phyloP scores from a whole-genome alignment of 37 sponge, comb jelly and placozoan species.

The Sycon ciliatum region DNA sequence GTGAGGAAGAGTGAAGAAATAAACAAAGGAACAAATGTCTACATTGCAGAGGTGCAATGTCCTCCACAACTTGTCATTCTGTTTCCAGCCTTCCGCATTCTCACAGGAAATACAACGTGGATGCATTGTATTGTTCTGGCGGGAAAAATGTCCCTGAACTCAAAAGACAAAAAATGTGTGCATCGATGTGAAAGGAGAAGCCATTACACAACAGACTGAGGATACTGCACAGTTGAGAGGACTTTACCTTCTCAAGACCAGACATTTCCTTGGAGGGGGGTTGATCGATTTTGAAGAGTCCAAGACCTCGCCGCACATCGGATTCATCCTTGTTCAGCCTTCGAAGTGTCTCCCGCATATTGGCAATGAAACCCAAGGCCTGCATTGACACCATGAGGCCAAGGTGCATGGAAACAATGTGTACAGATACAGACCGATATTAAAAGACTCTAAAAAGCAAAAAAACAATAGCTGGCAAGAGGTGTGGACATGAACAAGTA shows the following conservation, averaged over 20 bases:
- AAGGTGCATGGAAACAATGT: too few relatives aligned
- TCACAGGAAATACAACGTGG: too few relatives aligned
- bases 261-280: conserved; percentile 76
- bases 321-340: conserved; percentile 69
- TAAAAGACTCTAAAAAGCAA: not conserved
- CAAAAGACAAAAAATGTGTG: too few relatives aligned
- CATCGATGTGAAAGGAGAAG: too few relatives aligned
- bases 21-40: not conserved
- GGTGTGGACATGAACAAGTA: too few relatives aligned
- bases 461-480: not conserved
- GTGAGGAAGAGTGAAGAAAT: not conserved
- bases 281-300: conserved; percentile 98
- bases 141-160: too few relatives aligned
- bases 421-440: not conserved
- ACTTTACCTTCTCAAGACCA: conserved; percentile 76
- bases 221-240: not conserved
- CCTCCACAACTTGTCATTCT: not conserved
- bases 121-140: too few relatives aligned
- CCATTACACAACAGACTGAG: not conserved
- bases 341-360: conserved; percentile 47
- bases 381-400: conserved; percentile 22
- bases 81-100: too few relatives aligned
- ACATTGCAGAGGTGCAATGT: not conserved
- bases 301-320: conserved; percentile 69
- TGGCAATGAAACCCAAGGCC: conserved; percentile 66